Base-by-base conservation (phyloP, 2,113 vertebrate genomes). In the Propithecus coquereli region DNA sequence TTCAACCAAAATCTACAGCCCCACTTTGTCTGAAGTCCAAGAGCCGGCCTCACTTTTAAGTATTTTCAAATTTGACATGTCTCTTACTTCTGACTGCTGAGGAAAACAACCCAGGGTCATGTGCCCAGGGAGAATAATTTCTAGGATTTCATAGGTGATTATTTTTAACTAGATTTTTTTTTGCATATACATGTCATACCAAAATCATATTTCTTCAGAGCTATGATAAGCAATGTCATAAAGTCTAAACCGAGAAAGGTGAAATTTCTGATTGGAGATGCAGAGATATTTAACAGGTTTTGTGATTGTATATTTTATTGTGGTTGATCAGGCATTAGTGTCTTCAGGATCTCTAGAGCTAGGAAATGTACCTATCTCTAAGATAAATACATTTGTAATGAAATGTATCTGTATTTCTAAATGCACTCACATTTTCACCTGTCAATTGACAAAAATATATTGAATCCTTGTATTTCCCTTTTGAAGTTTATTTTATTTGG, bases 151-250 rank as follows among this genome's bases (percentile, higher is more conserved):
- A 71, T 47, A 83, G 63, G 30, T 87, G 30, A 90, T 81, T 94
- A 63, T 77, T 97, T 95, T 81, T 91, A 82, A 88, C 40, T 79
- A 32, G 12, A 23, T 90, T 54, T 92, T 84, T 83, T 83, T 96
- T n/a, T 94, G 52, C 70, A 83, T 86, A 22, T 82, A 40, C 66
- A 20, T 87, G 59, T 90, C 92, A 94, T 79, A 66, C 43, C 71
- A 94, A 87, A 90, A 83, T 61, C 85, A 93, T 65, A 37, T 95
- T 95, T 90, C 59, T 92, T 81, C 88, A 90, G 84, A 94, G 10
- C 45, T 90, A 2, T 18, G 25, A 83, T 79, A 32, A 95, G 17
- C 65, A 87, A 12, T 91, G 37, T 95, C 80, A 87, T 76, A 50
- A 80, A 65, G 13, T 95, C 76, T 40, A 83, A 70, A 73, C n/a